Percentiles rank a stretch among this genome's conserved stretches.
Conservation (phyloP, 1,140 invertebrate species). For the Melitaea cinxia region DNA sequence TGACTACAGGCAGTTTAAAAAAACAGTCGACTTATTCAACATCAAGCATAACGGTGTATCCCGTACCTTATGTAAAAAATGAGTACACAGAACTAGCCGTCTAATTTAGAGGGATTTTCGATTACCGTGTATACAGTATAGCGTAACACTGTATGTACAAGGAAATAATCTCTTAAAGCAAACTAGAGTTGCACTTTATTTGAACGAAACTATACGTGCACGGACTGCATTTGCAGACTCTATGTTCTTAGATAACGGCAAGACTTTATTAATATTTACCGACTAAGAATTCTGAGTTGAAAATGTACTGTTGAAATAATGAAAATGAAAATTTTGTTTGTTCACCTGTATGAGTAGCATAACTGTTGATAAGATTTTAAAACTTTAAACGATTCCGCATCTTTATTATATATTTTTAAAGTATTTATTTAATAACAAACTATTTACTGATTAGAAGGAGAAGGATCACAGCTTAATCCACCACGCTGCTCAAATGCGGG, state of each 20-base stretch:
- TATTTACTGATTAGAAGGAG: too few species aligned
- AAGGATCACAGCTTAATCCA: too few species aligned
- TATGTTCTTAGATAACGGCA: constrained; percentile 36
- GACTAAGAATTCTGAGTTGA: constrained; percentile 31
- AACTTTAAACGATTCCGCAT: too few species aligned
- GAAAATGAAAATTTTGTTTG: constrained; percentile 34
- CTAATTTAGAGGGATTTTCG: constrained; percentile 7
- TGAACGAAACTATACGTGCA: constrained; percentile 49
- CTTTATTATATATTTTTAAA: too few species aligned
- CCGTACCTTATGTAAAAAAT: constrained; percentile 34
- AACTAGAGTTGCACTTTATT: constrained; percentile 62
- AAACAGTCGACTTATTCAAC: not conserved
- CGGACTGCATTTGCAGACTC: constrained; percentile 35
- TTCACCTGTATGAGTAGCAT: constrained; percentile 27
- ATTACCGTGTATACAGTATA: constrained; percentile 29
- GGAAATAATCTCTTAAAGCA: constrained; percentile 63
- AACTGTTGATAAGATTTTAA: too few species aligned
- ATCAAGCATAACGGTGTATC: not conserved
- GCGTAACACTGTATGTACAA: constrained; percentile 40
- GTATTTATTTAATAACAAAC: too few species aligned
- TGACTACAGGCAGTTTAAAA: too few species aligned
- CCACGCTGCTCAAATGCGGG: too few species aligned
- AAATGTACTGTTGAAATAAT: constrained; percentile 37
- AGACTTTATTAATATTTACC: constrained; percentile 46
- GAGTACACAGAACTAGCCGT: constrained; percentile 32